Base-by-base conservation (phyloP, 2,113 vertebrate species). In the Gasterosteus nipponicus region DNA sequence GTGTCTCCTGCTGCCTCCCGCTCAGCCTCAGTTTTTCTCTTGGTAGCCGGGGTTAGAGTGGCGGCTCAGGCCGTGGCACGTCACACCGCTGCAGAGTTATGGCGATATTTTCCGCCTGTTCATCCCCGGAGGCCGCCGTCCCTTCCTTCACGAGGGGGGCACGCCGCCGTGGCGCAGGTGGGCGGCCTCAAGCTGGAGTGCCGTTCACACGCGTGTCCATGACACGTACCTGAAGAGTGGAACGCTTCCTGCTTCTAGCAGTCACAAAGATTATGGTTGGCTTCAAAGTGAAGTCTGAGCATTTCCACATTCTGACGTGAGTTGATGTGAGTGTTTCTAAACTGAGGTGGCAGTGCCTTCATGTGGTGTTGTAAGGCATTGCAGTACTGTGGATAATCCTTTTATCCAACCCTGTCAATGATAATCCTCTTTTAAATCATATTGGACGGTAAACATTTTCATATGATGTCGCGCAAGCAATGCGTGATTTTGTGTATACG, bases 291-390 rank as follows among this genome's bases (percentile, higher is more conserved):
- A 59, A 26, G 3, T 57, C 3, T 2, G 5, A 22, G 18, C 5
- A 9, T 81, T 64, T 73, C 10, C 19, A 80, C 41, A 26, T 49
- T 66, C 42, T 58, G 16, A 68, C 10, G 19, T 64, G 12, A 76
- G 26, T 22, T 59, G 26, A n/a, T 16, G 1, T 11, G 1, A 41
- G 35, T 18, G n/a, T 7, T 4, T 74, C 6, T 42, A 47, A 62
- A 71, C n/a, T 58, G 80, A 49, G 84, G 9, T 15, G 51, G 63
- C 51, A 88, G 73, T 73, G 86, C 84, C 92, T 71, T 77, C 92
- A 10, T 84, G 90, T 93, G 93, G 90, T 67, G 22, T 3, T 75
- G 0, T 9, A 12, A 57, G 15, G 33, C 7, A 87, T 77, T 82
- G 64, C 86, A 88, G 6, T 3, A 1, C 15, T 58, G 7, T 2